Percentiles rank a stretch among this genome's conserved stretches.
These are phyloP conservation scores for Pyxicephalus adspersus DNA, from an alignment of 2,113 vertebrate genomes.

Conservation along the genomic window DNA sequence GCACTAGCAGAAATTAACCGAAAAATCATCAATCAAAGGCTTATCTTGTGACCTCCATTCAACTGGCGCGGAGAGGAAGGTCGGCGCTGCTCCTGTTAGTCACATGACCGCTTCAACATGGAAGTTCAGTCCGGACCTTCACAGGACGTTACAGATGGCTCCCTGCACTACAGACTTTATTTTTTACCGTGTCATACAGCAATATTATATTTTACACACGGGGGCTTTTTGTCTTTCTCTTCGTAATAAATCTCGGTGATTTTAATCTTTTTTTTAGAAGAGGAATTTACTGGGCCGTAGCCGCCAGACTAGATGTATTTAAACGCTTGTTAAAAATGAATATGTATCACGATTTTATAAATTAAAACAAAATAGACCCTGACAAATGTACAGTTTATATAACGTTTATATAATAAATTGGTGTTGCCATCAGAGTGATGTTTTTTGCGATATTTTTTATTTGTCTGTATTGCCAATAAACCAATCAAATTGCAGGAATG, in stretches of 20 bases:
- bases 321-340: constrained; percentile 68
- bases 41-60: constrained; percentile 78
- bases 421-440: constrained; percentile 49
- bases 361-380: constrained; percentile 45
- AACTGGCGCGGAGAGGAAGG: neutral
- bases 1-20: constrained; percentile 98
- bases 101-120: neutral
- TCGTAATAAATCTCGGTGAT: neutral
- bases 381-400: constrained; percentile 71
- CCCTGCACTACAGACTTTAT: constrained; percentile 48
- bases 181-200: neutral
- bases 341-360: constrained; percentile 69
- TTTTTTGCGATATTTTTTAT: too few species aligned
- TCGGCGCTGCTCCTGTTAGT: neutral
- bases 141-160: neutral
- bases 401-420: constrained; percentile 75
- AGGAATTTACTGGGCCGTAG: constrained; percentile 62
- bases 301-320: constrained; percentile 74
- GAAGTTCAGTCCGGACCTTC: neutral
- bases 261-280: constrained; percentile 23
- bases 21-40: constrained; percentile 96
- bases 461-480: too few species aligned
- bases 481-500: too few species aligned
- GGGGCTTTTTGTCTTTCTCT: neutral
- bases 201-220: constrained; percentile 26